Evolutionary conservation across 2,888 invertebrate genomes (phyloP), one percentile per base, ranked within the genome.

Genomic region (Silvanus unidentatus): DNA sequence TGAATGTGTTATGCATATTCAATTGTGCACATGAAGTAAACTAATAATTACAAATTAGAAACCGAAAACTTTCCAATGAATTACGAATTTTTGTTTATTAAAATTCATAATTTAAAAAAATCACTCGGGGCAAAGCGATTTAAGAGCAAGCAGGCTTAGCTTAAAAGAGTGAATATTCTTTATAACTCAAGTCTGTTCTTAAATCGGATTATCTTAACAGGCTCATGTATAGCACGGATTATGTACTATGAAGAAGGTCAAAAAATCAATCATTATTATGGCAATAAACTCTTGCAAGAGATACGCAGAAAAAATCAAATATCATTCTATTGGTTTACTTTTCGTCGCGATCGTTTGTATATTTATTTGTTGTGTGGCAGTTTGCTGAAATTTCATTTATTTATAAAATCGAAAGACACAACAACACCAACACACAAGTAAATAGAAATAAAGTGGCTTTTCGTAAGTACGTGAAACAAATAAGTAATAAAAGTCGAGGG

Each of bases 81-180:
- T n/a, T n/a, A n/a, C n/a, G n/a, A n/a, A n/a, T n/a, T n/a, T n/a
- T n/a, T n/a, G n/a, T 22, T 5, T 8, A 22, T 22, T 22, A 22
- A 22, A 22, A 22, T 22, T 22, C 22, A 22, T 8, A 22, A n/a
- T n/a, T n/a, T n/a, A n/a, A n/a, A n/a, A n/a, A n/a, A n/a, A n/a
- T n/a, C n/a, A n/a, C n/a, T n/a, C n/a, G n/a, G n/a, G n/a, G n/a
- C n/a, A n/a, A n/a, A n/a, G n/a, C 47, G 46, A 46, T 47, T 49
- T 49, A 49, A 47, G 39, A 42, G 36, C 4, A 15, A 39, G 11
- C 29, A 34, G 38, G 9, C 41, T 43, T 43, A 49, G 41, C 45
- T 39, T 41, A 47, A 47, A 43, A 28, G 42, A 43, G 42, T 41
- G 41, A 49, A 46, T 47, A 47, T 34, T 43, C 47, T 44, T 41